Percentiles rank a stretch among this genome's conserved stretches.
Evolutionary conservation across 2,888 invertebrate genomes (phyloP).

Genomic region (Imbricaverruca yamaguchii): DNA sequence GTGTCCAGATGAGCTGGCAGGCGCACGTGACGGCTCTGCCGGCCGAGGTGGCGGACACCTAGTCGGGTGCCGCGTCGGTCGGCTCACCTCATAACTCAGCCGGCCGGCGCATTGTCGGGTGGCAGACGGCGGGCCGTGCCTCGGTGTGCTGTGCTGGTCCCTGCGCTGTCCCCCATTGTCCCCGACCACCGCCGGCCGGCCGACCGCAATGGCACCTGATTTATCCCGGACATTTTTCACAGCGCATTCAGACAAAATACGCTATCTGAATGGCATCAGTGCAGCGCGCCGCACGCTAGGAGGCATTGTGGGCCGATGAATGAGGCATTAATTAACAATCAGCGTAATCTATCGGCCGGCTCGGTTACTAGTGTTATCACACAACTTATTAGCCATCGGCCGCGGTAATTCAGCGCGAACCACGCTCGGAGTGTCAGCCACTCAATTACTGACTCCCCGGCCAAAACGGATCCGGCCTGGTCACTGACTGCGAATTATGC

Average conservation of each 20-base stretch:
- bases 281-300: background rate
- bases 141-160: no score
- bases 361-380: background rate
- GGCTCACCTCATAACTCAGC: no score
- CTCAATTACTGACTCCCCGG: background rate
- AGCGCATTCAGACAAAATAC: background rate
- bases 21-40: no score
- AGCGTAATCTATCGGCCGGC: background rate
- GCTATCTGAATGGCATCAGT: background rate
- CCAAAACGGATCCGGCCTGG: background rate
- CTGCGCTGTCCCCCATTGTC: no score
- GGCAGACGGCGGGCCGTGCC: no score
- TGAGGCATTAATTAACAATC: slow-evolving; percentile 13
- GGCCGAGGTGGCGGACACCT: no score
- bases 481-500: background rate
- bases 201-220: background rate
- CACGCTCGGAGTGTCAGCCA: background rate
- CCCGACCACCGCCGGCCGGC: background rate
- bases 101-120: no score
- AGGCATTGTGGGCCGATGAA: background rate
- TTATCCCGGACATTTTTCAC: background rate
- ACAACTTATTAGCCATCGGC: background rate
- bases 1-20: no score
- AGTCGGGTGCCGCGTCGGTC: no score
- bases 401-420: background rate